phyloP scores from a whole-genome alignment of 2,113 vertebrate species.

The Corvus moneduloides region DNA sequence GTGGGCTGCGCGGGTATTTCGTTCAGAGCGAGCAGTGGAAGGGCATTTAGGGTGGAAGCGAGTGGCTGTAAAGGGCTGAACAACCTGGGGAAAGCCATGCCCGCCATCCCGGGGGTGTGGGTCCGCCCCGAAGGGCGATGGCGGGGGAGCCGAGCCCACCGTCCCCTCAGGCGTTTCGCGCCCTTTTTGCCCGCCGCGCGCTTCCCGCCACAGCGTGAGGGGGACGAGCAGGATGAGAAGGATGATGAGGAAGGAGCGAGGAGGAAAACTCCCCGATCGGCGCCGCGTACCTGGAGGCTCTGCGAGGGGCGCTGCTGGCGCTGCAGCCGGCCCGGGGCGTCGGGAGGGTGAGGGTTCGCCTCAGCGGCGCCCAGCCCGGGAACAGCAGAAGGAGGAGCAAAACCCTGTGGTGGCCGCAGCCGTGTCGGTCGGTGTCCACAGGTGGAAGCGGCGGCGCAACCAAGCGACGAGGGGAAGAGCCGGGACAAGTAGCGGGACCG shows the following conservation, averaged over 20 bases:
- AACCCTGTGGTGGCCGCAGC: neutral
- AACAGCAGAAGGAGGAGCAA: neutral
- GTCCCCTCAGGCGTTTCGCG: neutral
- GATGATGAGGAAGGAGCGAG: neutral
- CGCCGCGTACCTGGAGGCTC: neutral
- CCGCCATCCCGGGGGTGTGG: neutral
- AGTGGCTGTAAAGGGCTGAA: neutral
- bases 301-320: neutral
- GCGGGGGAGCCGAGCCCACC: neutral
- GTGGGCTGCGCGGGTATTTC: neutral
- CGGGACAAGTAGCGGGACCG: too few species aligned
- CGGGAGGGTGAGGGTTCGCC: neutral
- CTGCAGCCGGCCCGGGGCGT: neutral
- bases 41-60: neutral
- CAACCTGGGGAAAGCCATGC: neutral
- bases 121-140: neutral
- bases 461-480: neutral
- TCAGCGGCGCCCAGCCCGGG: neutral
- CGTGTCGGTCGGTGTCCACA: neutral
- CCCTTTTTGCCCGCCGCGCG: neutral
- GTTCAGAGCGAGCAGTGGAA: fast-evolving
- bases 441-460: neutral
- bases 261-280: neutral
- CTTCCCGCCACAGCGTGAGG: neutral
- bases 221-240: neutral